Base-by-base conservation (phyloP, 2,888 invertebrate species). In the Callyntrura sp. region DNA sequence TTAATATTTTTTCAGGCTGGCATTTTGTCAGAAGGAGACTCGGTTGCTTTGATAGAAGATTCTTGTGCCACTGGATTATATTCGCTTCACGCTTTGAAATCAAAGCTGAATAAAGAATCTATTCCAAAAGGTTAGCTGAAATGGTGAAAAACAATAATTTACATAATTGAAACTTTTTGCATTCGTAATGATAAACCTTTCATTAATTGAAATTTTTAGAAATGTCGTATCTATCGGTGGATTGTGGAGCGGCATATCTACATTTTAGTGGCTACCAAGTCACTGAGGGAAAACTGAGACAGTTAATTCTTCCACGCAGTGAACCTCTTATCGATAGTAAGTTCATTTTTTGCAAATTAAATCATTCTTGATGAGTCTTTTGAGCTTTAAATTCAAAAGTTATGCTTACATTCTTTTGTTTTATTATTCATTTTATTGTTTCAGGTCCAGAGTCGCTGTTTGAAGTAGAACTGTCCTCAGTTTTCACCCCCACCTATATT, bases 401-500 rank as follows among this genome's bases (percentile, higher is more conserved):
- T 68, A n/a, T n/a, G n/a, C 14, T 3, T 35, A 35, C 8, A n/a
- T 68, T 43, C n/a, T 35, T 35, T 35, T 35, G 2, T 35, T 35
- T 35, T 35, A n/a, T n/a, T n/a, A n/a, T n/a, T n/a, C n/a, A n/a
- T n/a, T n/a, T n/a, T n/a, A n/a, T 28, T 11, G 0, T 25, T 17
- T 3, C 55, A 93, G 93, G 92, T 76, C 92, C 93, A 0, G 93
- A 93, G 43, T 88, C 91, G 3, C 68, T 91, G 14, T 93, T 93
- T 85, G 93, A 92, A 76, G 81, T 88, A n/a, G 90, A 91, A 20
- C 90, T 93, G 8, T 89, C 91, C 17, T 60, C 90, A 55, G 88
- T 92, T 17, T 93, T 93, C 60, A 91, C 92, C 23, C 92, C 92
- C 9, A 91, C 91, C 9, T 93, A 91, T 76, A 92, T 93, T 76